Evolutionary conservation across 2,797 vertebrate genomes (phyloP).

Genomic region (Crocodylus rhombifer): DNA sequence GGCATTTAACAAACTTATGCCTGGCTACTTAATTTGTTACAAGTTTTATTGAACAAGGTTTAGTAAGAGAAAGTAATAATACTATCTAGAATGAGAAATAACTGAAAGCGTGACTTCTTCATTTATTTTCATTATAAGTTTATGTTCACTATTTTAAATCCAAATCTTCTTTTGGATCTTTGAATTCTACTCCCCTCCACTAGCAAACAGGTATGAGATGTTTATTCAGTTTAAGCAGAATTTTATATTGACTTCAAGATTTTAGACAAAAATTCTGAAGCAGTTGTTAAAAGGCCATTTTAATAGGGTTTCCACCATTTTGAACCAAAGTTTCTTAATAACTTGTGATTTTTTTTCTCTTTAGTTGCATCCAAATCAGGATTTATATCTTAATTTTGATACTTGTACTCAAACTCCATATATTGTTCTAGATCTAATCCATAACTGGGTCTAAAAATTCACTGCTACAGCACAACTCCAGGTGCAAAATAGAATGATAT

Average conservation of each 20-base stretch:
- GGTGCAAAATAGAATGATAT: neutral
- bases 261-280: neutral
- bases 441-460: neutral
- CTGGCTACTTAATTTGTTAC: neutral
- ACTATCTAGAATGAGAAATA: neutral
- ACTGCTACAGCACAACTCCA: neutral
- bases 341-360: neutral
- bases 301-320: neutral
- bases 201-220: neutral
- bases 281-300: neutral
- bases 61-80: neutral
- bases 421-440: neutral
- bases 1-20: neutral
- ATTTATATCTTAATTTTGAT: neutral
- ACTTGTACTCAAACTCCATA: neutral
- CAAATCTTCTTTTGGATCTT: neutral
- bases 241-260: neutral
- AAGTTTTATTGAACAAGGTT: neutral
- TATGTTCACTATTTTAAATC: too few relatives aligned
- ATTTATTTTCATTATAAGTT: too few relatives aligned
- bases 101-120: neutral
- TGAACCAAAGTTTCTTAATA: neutral
- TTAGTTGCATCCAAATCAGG: too few relatives aligned
- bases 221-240: neutral
- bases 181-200: neutral